Evolutionary conservation across 2,797 vertebrate genomes (phyloP), one percentile per base, ranked within the genome.

Genomic region (Lutjanus argentimaculatus): DNA sequence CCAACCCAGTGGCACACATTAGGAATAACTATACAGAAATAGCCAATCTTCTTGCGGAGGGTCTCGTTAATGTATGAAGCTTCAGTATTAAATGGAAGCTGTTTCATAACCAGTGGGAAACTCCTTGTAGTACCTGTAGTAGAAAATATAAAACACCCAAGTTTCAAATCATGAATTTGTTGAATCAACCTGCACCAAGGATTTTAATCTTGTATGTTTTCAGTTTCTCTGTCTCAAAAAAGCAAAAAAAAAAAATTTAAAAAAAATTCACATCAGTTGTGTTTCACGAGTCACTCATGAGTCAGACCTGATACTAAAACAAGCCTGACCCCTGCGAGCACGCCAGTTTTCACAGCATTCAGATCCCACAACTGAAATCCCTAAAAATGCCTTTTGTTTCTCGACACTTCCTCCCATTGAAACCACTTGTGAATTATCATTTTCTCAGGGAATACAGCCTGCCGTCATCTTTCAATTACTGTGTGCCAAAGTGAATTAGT

Each of bases 361-460:
- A 91, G 70, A 86, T 82, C 78, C 83, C 83, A 85, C 77, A 62
- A 65, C 57, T 42, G 68, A 75, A 86, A 68, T 79, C 87, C 25
- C 82, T 84, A 84, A 94, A 94, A 96, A 94, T 93, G 94, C 88
- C 92, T 91, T 96, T 96, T 96, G 95, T 96, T 89, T 83, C 72
- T 82, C 77, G 43, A 80, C 85, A 92, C 92, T 96, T 96, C 95
- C 95, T 95, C 84, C 93, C 80, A 96, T 96, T 95, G 90, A 96
- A 85, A 67, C 59, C 89, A 56, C 72, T 77, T 63, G 82, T 80
- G 92, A 95, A 94, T 93, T 82, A 92, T 94, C 80, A 85, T 92
- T 92, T 95, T 95, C 93, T 88, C 86, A 89, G 91, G 80, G 90
- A 93, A 76, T 62, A 67, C 84, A 83, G 83, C 21, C 84, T 86